Evolutionary conservation across 2,797 vertebrate species (phyloP).

Genomic region (Rhincodon typus): DNA sequence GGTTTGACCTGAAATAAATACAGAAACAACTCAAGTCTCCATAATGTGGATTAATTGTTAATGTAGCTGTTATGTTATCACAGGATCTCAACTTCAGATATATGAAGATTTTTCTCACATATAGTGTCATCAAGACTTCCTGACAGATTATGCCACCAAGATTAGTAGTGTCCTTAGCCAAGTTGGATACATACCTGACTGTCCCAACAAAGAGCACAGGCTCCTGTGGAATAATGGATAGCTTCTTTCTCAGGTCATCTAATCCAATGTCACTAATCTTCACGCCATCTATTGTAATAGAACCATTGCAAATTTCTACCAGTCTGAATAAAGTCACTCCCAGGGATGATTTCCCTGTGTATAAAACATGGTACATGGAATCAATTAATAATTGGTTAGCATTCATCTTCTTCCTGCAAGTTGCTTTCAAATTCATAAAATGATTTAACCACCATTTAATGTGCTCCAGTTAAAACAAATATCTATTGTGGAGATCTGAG

Average conservation of each 20-base stretch:
- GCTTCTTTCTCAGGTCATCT: slow-evolving; percentile 67
- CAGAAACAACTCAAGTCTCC: background rate
- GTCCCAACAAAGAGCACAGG: slow-evolving; percentile 76
- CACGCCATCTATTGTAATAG: slow-evolving; percentile 67
- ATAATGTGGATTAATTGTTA: background rate
- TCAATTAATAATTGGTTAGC: background rate
- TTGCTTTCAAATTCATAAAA: slow-evolving; percentile 11
- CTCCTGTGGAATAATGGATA: slow-evolving; percentile 78
- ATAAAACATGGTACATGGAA: slow-evolving; percentile 30
- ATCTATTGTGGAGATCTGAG: background rate
- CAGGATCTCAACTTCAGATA: background rate
- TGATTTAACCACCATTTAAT: background rate
- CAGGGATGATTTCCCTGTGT: slow-evolving; percentile 72
- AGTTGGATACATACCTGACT: slow-evolving; percentile 57
- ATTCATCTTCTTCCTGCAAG: background rate
- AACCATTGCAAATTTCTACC: slow-evolving; percentile 64
- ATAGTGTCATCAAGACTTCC: background rate
- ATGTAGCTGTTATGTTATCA: background rate
- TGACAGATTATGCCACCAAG: background rate
- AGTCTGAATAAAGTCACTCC: slow-evolving; percentile 69
- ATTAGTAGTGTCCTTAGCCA: background rate
- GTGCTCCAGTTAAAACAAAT: background rate
- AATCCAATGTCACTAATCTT: slow-evolving; percentile 65
- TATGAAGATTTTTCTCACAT: background rate
- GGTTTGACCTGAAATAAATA: slow-evolving; percentile 61